Percentiles rank a stretch among this genome's conserved stretches.
Evolutionary conservation across 2,113 vertebrate species (phyloP).

Genomic region (Epinephelus lanceolatus): DNA sequence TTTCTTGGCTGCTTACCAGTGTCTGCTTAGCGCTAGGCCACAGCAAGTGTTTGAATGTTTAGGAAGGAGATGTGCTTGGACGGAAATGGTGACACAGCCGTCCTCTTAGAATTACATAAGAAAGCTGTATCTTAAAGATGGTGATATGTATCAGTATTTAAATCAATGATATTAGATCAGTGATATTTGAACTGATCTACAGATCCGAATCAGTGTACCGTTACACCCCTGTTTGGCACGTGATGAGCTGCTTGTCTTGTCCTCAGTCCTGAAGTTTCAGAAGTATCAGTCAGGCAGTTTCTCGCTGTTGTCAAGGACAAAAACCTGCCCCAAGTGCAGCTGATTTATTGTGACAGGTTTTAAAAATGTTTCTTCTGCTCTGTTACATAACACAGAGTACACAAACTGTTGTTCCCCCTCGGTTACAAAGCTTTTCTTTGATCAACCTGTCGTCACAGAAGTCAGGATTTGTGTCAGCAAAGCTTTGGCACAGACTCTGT

Average conservation of each 20-base stretch:
- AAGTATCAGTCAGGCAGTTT: not conserved
- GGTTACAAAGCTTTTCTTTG: constrained; percentile 50
- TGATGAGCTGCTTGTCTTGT: constrained; percentile 16
- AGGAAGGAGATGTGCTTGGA: no score
- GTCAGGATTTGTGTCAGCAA: constrained; percentile 53
- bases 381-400: constrained; percentile 27
- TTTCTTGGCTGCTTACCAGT: no score
- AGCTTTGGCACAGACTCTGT: constrained; percentile 41
- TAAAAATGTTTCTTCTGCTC: constrained; percentile 20
- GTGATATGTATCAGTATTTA: no score
- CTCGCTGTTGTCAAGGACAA: constrained; percentile 31
- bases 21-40: no score
- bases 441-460: constrained; percentile 49
- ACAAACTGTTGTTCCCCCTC: constrained; percentile 4
- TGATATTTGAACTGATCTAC: no score
- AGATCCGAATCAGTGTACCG: no score
- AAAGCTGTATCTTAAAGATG: no score
- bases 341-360: constrained; percentile 29
- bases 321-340: not conserved
- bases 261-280: not conserved
- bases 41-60: no score
- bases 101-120: no score
- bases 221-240: not conserved
- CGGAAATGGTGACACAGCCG: no score
- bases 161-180: no score